Percentiles rank a stretch among this genome's conserved stretches.
These are phyloP conservation scores for Guaruba guarouba DNA, from an alignment of 2,113 vertebrate species.

Conservation along the genomic window DNA sequence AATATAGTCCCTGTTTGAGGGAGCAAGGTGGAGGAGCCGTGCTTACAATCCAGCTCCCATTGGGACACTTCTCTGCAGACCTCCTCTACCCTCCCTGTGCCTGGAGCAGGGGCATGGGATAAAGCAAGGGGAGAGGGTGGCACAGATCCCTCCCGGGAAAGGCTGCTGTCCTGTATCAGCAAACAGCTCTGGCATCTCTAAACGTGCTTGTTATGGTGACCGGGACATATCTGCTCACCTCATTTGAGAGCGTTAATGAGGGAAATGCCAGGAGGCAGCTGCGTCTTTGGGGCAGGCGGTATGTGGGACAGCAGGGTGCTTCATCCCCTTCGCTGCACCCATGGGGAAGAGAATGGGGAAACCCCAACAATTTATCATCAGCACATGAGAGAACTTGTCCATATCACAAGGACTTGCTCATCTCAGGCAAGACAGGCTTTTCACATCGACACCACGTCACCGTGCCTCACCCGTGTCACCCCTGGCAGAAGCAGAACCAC, in stretches of 20 bases:
- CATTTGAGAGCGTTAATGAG: not conserved
- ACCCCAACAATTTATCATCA: not conserved
- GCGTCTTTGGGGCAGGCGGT: not conserved
- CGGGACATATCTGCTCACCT: not conserved
- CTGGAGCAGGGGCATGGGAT: fast-evolving
- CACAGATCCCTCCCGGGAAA: not conserved
- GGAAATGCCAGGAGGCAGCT: not conserved
- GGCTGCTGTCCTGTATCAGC: not conserved
- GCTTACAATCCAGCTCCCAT: not conserved
- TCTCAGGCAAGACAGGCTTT: not conserved
- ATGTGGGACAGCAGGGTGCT: not conserved
- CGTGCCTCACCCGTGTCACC: not conserved
- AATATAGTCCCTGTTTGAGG: not conserved
- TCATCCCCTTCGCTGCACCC: not conserved
- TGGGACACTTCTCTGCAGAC: not conserved
- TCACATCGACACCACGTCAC: fast-evolving
- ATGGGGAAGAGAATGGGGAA: not conserved
- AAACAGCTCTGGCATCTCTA: not conserved
- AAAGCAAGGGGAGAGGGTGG: not conserved
- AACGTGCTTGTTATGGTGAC: not conserved
- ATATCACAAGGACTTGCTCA: not conserved
- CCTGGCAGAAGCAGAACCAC: not conserved
- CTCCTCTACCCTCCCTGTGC: not conserved
- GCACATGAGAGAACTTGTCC: not conserved
- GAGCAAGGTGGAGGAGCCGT: fast-evolving